Percentiles rank a stretch among this genome's conserved stretches.
These are phyloP conservation scores for Aurelia aurita DNA, from an alignment of 30 jellyfish, hydroid and myxozoan genomes.

Conservation along the genomic window DNA sequence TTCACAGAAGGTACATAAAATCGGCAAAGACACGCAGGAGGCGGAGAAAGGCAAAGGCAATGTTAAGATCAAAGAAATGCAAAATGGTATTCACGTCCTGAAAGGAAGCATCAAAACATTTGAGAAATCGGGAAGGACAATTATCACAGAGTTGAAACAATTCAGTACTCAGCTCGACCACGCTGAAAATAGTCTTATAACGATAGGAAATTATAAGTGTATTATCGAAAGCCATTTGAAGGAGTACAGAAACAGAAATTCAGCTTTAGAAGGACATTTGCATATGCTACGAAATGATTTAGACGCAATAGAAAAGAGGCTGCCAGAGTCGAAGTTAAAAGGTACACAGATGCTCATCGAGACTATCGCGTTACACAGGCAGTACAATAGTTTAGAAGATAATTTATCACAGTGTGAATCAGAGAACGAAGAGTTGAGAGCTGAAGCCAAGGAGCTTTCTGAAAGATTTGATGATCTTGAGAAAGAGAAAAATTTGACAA, in stretches of 20 bases:
- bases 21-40: conserved; percentile 56
- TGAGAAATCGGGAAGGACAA: conserved; percentile 76
- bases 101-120: conserved; percentile 61
- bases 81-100: conserved; percentile 65
- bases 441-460: conserved; percentile 79
- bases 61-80: conserved; percentile 70
- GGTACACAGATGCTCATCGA: conserved; percentile 87
- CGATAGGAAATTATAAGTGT: conserved; percentile 74
- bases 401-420: conserved; percentile 65
- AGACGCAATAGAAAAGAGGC: conserved; percentile 73
- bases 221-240: conserved; percentile 76
- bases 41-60: conserved; percentile 50
- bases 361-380: conserved; percentile 81
- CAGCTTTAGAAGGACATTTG: conserved; percentile 80
- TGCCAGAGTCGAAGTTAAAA: conserved; percentile 61
- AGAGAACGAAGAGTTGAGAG: conserved; percentile 71
- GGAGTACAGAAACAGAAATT: conserved; percentile 81
- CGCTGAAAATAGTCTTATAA: conserved; percentile 76
- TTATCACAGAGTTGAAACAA: conserved; percentile 68
- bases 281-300: conserved; percentile 70
- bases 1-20: conserved; percentile 76
- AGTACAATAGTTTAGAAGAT: conserved; percentile 73
- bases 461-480: conserved; percentile 87
- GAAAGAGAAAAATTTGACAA: conserved; percentile 81
- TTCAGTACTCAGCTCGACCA: conserved; percentile 75